A percentile compares a stretch with the other conserved stretches of the same genome.
Evolutionary conservation across 2,888 invertebrate genomes (phyloP).

Genomic region (Temnothorax ravouxi): DNA sequence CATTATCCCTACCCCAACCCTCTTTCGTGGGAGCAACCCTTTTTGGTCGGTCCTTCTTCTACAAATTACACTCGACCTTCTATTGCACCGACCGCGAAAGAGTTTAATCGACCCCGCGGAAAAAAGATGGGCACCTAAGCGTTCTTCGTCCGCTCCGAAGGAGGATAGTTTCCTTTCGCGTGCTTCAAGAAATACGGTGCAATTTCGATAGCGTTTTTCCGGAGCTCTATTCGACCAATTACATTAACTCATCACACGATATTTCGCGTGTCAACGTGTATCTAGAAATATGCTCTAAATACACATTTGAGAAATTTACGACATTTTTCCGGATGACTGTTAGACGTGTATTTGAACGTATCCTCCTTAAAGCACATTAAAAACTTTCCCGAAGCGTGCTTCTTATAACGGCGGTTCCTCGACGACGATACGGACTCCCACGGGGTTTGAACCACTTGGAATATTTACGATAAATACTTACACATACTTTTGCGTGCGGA

Average conservation of each 20-base stretch:
- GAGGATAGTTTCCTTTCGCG: constrained; percentile 39
- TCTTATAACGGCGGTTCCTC: constrained; percentile 71
- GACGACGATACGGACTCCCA: constrained; percentile 80
- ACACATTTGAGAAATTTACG: constrained; percentile 27
- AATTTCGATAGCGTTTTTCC: constrained; percentile 29
- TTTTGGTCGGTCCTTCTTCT: constrained; percentile 84
- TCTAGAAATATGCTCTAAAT: background rate
- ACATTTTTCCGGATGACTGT: constrained; percentile 48
- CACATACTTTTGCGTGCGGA: constrained; percentile 70
- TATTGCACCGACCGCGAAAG: constrained; percentile 71
- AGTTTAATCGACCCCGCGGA: constrained; percentile 75
- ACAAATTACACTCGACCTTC: constrained; percentile 82
- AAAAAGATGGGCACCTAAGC: constrained; percentile 78
- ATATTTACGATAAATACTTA: constrained; percentile 81
- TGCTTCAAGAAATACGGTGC: constrained; percentile 39
- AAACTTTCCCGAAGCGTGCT: constrained; percentile 69
- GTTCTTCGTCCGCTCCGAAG: constrained; percentile 61
- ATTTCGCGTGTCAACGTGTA: constrained; percentile 35
- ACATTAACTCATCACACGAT: constrained; percentile 20
- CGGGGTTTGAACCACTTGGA: constrained; percentile 76
- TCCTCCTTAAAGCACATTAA: constrained; percentile 67
- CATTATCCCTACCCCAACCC: constrained; percentile 81
- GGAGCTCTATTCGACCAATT: constrained; percentile 9
- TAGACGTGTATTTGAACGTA: constrained; percentile 62
- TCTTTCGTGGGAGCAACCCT: constrained; percentile 78